Conservation (phyloP, 2,113 vertebrate genomes). For the Todiramphus chloris region DNA sequence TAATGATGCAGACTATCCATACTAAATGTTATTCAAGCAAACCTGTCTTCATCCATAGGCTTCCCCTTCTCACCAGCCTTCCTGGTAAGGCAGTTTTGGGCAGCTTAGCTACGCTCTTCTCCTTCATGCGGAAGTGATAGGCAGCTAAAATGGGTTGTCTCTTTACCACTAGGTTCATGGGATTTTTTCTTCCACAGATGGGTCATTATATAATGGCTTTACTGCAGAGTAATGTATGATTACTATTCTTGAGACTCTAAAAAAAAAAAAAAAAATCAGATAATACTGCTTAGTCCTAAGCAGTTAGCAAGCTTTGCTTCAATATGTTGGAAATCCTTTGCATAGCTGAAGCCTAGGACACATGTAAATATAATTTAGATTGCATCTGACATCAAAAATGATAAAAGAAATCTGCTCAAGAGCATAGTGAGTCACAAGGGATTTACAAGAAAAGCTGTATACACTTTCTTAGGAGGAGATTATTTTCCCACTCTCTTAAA, state of each 20-base stretch:
- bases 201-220: conserved; percentile 14
- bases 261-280: not conserved
- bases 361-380: not conserved
- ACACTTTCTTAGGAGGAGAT: not conserved
- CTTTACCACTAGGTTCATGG: not conserved
- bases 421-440: not conserved
- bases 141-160: not conserved
- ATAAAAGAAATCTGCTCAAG: not conserved
- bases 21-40: not conserved
- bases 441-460: not conserved
- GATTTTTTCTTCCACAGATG: not conserved
- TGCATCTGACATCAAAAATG: not conserved
- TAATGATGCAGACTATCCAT: not conserved
- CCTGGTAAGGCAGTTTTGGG: not conserved
- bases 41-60: not conserved
- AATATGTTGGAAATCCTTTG: conserved; percentile 12
- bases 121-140: not conserved
- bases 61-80: not conserved
- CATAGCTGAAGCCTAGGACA: not conserved
- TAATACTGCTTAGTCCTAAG: conserved; percentile 13
- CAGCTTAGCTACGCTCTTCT: not conserved
- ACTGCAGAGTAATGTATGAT: not conserved
- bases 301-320: not conserved
- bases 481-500: not conserved
- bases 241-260: not conserved